Evolutionary conservation across 2,797 vertebrate species (phyloP).

Genomic region (Macropodus opercularis): DNA sequence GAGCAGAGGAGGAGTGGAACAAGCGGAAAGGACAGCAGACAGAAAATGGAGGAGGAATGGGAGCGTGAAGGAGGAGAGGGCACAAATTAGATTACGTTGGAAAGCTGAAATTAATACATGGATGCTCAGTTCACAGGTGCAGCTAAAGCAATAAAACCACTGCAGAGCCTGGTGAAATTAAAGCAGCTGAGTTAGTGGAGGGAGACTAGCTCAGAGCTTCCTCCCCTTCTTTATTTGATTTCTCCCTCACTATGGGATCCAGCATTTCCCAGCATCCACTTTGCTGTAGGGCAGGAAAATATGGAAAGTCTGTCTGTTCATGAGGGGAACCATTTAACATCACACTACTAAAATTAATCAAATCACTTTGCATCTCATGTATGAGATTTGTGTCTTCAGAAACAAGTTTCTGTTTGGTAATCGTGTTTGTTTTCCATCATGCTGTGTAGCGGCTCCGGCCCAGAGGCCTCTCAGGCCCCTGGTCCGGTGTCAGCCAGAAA

Average conservation of each 20-base stretch:
- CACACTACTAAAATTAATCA: slow-evolving; percentile 9
- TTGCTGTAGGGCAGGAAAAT: slow-evolving; percentile 5
- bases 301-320: background rate
- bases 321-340: background rate
- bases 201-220: slow-evolving; percentile 24
- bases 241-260: background rate
- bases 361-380: background rate
- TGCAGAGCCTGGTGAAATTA: slow-evolving; percentile 20
- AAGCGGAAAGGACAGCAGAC: background rate
- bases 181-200: slow-evolving; percentile 19
- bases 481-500: too few relatives aligned
- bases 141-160: slow-evolving; percentile 33
- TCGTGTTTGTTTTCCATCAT: too few relatives aligned
- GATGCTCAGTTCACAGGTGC: slow-evolving; percentile 26
- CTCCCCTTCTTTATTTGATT: slow-evolving; percentile 13
- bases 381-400: too few relatives aligned
- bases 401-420: too few relatives aligned
- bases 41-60: background rate
- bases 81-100: slow-evolving; percentile 29
- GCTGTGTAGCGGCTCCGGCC: too few relatives aligned
- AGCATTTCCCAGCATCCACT: slow-evolving; percentile 15
- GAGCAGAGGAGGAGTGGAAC: background rate
- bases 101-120: slow-evolving; percentile 37
- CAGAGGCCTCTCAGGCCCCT: too few relatives aligned
- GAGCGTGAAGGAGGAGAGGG: background rate